These are phyloP conservation scores for Tortricodes alternella DNA, from an alignment of 2,888 invertebrate species.

Conservation along the genomic window DNA sequence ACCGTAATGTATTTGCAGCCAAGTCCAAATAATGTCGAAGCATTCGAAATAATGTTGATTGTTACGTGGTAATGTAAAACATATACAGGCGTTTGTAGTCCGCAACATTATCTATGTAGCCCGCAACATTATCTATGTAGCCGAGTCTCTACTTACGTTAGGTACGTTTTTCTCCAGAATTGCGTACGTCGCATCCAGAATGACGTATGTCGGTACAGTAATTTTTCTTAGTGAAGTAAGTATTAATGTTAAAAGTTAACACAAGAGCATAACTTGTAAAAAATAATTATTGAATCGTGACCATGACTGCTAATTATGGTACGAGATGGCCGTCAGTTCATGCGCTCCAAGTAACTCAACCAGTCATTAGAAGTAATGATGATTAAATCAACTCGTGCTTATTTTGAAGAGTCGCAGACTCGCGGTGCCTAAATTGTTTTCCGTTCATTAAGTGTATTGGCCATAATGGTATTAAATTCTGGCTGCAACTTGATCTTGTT, in stretches of 20 bases:
- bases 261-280: background rate
- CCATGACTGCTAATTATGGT: background rate
- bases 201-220: too few species aligned
- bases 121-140: too few species aligned
- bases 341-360: background rate
- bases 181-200: too few species aligned
- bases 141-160: too few species aligned
- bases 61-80: too few species aligned
- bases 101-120: too few species aligned
- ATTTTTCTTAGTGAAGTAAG: background rate
- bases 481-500: background rate
- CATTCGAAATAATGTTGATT: too few species aligned
- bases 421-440: background rate
- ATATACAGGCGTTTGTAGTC: too few species aligned
- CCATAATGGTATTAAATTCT: constrained; percentile 8
- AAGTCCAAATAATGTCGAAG: too few species aligned
- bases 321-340: background rate
- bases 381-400: background rate
- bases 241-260: background rate
- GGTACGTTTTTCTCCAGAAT: too few species aligned
- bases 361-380: constrained; percentile 3
- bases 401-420: too few species aligned
- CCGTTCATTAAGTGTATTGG: background rate
- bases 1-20: too few species aligned
- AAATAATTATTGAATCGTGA: background rate